Percentiles rank a stretch among this genome's conserved stretches.
Evolutionary conservation across 1,140 invertebrate genomes (phyloP).

Genomic region (Megalopta genalis): DNA sequence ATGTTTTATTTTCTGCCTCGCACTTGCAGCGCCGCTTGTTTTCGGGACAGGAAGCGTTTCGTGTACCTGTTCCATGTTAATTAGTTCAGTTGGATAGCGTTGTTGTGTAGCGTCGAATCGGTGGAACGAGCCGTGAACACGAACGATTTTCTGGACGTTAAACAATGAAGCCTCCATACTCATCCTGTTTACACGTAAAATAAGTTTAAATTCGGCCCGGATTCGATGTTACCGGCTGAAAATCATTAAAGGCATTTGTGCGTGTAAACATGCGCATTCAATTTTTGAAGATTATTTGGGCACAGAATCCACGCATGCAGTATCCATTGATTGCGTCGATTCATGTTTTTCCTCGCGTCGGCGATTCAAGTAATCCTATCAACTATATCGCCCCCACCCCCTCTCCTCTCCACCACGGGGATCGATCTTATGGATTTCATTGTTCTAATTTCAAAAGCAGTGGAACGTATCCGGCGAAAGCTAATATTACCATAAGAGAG

Average conservation of each 20-base stretch:
- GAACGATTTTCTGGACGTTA: conserved; percentile 43
- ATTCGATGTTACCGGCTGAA: background rate
- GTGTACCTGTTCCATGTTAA: conserved; percentile 45
- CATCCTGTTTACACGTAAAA: conserved; percentile 26
- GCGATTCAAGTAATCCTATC: background rate
- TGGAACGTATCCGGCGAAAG: too few species aligned
- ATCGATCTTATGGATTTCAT: background rate
- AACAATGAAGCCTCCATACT: conserved; percentile 25
- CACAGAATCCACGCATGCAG: background rate
- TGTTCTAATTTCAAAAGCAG: too few species aligned
- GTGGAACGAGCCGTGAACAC: conserved; percentile 18
- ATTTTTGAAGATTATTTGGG: conserved; percentile 25
- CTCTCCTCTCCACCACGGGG: too few species aligned
- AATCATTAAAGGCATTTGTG: conserved; percentile 13
- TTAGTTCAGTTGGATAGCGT: conserved; percentile 39
- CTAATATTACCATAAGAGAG: too few species aligned
- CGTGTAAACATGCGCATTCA: background rate
- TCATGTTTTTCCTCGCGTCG: background rate
- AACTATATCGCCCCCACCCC: background rate
- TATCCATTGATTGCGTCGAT: background rate
- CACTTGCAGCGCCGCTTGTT: conserved; percentile 20
- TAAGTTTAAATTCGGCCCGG: conserved; percentile 35
- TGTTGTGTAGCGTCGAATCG: conserved; percentile 32
- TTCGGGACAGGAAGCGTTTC: background rate
- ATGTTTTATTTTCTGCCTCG: conserved; percentile 33